These are phyloP conservation scores for Synergus umbraculus DNA, from an alignment of 2,888 invertebrate species.

Conservation along the genomic window DNA sequence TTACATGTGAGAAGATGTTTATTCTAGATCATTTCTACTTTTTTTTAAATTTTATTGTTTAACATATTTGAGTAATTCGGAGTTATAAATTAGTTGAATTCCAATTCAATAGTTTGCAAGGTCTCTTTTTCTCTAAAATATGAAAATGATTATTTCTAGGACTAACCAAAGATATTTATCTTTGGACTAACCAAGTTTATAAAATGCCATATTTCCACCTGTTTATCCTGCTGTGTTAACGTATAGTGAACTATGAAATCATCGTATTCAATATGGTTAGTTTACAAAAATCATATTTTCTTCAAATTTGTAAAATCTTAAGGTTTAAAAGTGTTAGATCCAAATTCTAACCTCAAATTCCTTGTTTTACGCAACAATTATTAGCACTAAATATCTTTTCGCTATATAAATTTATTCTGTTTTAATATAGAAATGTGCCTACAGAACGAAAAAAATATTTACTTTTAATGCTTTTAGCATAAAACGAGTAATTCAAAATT, in stretches of 20 bases:
- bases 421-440: no score
- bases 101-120: neutral
- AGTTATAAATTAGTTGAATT: neutral
- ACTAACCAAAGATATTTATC: conserved; percentile 42
- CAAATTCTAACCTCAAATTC: no score
- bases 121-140: neutral
- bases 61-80: neutral
- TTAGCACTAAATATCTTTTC: no score
- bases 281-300: conserved; percentile 46
- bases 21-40: neutral
- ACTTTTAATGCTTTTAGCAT: no score
- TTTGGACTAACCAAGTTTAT: conserved; percentile 51
- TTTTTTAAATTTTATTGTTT: neutral
- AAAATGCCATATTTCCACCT: conserved; percentile 49
- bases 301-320: conserved; percentile 48
- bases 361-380: no score
- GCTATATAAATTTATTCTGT: no score
- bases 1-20: neutral
- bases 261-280: conserved; percentile 54
- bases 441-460: no score
- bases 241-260: conserved; percentile 53
- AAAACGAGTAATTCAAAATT: no score
- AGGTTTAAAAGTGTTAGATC: neutral
- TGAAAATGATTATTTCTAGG: conserved; percentile 51
- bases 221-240: conserved; percentile 46